phyloP scores from a whole-genome alignment of 2,113 vertebrate species.

The Nothoprocta perdicaria region DNA sequence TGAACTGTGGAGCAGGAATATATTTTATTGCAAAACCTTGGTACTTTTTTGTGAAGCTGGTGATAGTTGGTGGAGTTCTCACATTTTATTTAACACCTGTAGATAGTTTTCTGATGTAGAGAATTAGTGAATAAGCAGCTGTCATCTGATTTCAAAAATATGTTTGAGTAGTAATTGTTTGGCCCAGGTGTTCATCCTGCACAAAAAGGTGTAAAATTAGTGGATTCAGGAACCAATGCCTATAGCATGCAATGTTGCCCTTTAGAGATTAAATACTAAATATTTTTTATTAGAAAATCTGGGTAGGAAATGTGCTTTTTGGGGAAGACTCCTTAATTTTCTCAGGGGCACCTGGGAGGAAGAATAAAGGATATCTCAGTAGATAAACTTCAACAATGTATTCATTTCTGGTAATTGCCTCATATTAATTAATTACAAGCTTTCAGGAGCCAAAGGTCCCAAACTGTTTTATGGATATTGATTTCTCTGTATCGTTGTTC shows the following conservation, averaged over 20 bases:
- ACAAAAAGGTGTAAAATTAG: rapidly evolving
- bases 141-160: not conserved
- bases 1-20: rapidly evolving
- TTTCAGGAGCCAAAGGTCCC: not conserved
- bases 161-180: rapidly evolving
- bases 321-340: rapidly evolving
- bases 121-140: not conserved
- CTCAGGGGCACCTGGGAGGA: not conserved
- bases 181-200: not conserved
- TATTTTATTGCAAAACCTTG: not conserved
- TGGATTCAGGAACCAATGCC: not conserved
- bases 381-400: rapidly evolving
- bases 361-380: rapidly evolving
- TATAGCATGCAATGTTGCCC: not conserved
- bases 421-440: not conserved
- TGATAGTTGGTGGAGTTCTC: not conserved
- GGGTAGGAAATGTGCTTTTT: not conserved
- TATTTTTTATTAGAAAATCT: not conserved
- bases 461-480: not conserved
- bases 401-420: not conserved
- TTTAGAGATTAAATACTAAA: not conserved
- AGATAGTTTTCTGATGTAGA: not conserved
- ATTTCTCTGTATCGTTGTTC: not conserved
- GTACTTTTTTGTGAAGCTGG: not conserved
- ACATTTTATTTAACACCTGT: not conserved